Percentiles rank a stretch among this genome's conserved stretches.
Conservation (phyloP, 2,113 vertebrate genomes). For the Cyprinodon brontotheroides region DNA sequence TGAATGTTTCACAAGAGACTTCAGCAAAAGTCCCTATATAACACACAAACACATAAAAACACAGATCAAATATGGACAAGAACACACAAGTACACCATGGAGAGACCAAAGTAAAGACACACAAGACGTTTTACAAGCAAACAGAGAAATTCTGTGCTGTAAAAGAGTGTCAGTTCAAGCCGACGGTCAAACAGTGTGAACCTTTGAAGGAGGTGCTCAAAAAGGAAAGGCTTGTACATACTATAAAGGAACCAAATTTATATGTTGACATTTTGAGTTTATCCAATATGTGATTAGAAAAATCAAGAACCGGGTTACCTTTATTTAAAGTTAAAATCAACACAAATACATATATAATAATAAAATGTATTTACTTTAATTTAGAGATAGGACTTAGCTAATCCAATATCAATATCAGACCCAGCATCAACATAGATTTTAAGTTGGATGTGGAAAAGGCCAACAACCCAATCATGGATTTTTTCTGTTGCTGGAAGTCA, state of each 20-base stretch:
- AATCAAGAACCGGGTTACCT: conserved; percentile 27
- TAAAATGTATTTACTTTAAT: not conserved
- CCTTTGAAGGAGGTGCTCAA: conserved; percentile 41
- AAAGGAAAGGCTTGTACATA: conserved; percentile 37
- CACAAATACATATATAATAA: not conserved
- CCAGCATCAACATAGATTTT: not conserved
- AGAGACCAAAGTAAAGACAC: conserved; percentile 35
- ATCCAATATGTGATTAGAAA: conserved; percentile 19
- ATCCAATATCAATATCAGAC: not conserved
- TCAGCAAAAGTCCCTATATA: not conserved
- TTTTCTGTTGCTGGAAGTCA: not conserved
- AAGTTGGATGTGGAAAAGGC: not conserved
- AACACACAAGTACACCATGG: conserved; percentile 15
- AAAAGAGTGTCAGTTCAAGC: conserved; percentile 59
- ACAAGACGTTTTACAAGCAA: conserved; percentile 50
- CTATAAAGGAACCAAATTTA: conserved; percentile 38
- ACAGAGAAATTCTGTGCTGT: conserved; percentile 47
- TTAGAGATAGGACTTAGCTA: not conserved
- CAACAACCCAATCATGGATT: not conserved
- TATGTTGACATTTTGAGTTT: conserved; percentile 69
- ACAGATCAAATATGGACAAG: not conserved
- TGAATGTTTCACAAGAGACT: not conserved
- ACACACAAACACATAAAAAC: conserved; percentile 3
- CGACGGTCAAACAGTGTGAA: conserved; percentile 51
- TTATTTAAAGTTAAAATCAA: not conserved